Evolutionary conservation across 2,113 vertebrate species (phyloP), one percentile per base, ranked within the genome.

Genomic region (Dascyllus trimaculatus): DNA sequence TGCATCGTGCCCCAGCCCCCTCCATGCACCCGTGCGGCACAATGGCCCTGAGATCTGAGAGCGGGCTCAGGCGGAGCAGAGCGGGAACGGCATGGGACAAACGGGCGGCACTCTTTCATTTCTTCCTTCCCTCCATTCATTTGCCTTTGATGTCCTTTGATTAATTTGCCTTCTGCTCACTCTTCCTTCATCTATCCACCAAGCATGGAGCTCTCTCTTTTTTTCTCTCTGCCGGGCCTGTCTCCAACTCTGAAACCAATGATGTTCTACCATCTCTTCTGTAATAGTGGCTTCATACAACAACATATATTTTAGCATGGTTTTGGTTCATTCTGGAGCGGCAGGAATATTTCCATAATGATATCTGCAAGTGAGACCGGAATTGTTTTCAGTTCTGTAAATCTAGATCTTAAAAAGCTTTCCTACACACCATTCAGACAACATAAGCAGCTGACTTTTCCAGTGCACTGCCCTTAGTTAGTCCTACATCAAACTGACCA

Each of bases 61-160:
- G 90, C 87, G 71, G 90, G 82, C 77, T 85, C 87, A 88, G 91
- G 88, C 88, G 45, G 90, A 85, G 86, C 83, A 66, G 70, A 92
- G 88, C 67, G 68, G 90, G 75, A 85, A 88, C 78, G 61, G 80
- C 86, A 78, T 78, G 86, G 88, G 78, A 90, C 88, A 90, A 92
- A 90, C 64, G 51, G 82, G 87, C 90, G 85, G 93, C 89, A 57
- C 81, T 87, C 90, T 91, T 93, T 91, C 83, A 92, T 94, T 87
- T 64, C 72, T 71, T 72, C 82, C 67, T 75, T 80, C 71, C 69
- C 65, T 82, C 71, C 51, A 52, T 61, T 79, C 70, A 53, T 79
- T 82, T 75, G 64, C 78, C 91, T 94, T 94, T 95, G 92, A 95
- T 91, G 89, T 94, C 62, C 76, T 90, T 87, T 93, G 93, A 94